Evolutionary conservation across 2,113 vertebrate species (phyloP).

Genomic region (Myodes glareolus): DNA sequence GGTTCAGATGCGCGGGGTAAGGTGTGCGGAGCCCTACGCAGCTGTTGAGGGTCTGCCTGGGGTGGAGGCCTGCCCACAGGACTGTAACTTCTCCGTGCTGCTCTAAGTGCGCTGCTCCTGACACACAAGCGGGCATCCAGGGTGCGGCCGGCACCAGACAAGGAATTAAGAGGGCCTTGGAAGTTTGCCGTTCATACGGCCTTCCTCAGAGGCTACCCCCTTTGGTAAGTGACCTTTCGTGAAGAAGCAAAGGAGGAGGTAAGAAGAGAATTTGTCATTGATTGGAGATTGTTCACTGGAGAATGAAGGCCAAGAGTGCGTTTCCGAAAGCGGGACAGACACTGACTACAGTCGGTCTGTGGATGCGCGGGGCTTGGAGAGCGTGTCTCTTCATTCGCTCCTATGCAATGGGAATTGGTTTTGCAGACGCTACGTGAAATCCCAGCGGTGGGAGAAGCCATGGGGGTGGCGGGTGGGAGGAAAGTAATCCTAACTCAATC

Average conservation of each 20-base stretch:
- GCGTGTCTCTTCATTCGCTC: accelerated
- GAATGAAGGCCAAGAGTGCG: not conserved
- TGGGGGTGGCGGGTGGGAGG: not conserved
- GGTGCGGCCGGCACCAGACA: too few relatives aligned
- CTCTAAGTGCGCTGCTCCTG: not conserved
- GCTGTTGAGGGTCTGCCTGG: not conserved
- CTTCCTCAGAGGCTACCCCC: not conserved
- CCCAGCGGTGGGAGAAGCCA: not conserved
- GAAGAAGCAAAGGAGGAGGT: not conserved
- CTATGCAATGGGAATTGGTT: not conserved
- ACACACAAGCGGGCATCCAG: not conserved
- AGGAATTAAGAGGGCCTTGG: not conserved
- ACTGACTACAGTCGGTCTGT: too few relatives aligned
- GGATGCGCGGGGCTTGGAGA: not conserved
- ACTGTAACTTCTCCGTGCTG: too few relatives aligned
- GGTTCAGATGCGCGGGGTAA: not conserved
- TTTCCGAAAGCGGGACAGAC: not conserved
- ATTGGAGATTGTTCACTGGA: not conserved
- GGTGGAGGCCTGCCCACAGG: not conserved
- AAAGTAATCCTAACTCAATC: not conserved
- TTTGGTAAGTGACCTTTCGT: conserved; percentile 43
- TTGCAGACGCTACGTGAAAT: not conserved
- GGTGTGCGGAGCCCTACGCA: not conserved
- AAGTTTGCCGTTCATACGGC: not conserved
- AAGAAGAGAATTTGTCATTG: not conserved